Evolutionary conservation across 2,113 vertebrate genomes (phyloP).

Genomic region (Oenanthe melanoleuca): DNA sequence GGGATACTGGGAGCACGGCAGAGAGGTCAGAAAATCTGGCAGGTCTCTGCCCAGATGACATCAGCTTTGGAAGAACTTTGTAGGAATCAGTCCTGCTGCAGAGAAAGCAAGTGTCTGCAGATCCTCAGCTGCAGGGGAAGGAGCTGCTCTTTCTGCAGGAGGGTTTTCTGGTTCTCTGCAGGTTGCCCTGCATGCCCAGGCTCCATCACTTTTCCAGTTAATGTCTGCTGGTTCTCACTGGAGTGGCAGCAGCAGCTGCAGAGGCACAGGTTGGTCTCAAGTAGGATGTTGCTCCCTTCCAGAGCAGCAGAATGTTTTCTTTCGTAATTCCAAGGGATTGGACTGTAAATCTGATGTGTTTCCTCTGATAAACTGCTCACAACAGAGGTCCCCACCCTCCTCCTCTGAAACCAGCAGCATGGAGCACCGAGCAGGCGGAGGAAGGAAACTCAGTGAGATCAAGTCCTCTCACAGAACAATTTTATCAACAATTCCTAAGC

Average conservation of each 20-base stretch:
- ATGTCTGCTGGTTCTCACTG: not conserved
- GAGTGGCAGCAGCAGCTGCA: not conserved
- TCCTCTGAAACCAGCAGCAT: not conserved
- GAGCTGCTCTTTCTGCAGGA: not conserved
- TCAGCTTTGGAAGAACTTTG: constrained; percentile 34
- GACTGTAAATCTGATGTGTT: not conserved
- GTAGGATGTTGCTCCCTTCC: not conserved
- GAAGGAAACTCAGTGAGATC: constrained; percentile 19
- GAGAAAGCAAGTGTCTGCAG: constrained; percentile 5
- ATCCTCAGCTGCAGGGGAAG: not conserved
- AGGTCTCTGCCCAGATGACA: constrained; percentile 43
- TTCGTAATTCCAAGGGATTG: not conserved
- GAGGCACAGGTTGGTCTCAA: not conserved
- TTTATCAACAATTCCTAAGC: constrained; percentile 59
- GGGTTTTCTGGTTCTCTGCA: not conserved
- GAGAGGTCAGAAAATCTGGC: constrained; percentile 52
- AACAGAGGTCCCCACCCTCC: not conserved
- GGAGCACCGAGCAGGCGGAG: not conserved
- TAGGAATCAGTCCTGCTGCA: not conserved
- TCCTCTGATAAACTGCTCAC: not conserved
- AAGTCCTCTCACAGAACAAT: constrained; percentile 1
- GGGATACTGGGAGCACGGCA: not conserved
- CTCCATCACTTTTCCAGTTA: not conserved
- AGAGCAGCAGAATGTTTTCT: not conserved
- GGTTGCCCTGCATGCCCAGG: not conserved